These are phyloP conservation scores for Paratrypauchen microcephalus DNA, from an alignment of 2,797 vertebrate species.

Conservation along the genomic window DNA sequence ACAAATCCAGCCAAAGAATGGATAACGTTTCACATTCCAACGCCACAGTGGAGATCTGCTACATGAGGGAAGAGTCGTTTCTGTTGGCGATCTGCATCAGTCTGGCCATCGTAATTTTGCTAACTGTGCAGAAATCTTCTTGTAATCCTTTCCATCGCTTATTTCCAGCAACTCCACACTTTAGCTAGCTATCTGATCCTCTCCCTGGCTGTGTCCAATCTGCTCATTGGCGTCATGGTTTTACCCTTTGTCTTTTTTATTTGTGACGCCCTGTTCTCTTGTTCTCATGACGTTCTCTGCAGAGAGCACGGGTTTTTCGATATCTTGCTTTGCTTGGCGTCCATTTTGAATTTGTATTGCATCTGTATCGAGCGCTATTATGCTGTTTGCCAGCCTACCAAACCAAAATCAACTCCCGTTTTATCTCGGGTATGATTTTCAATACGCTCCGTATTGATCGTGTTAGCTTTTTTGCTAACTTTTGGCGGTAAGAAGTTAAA, in stretches of 20 bases:
- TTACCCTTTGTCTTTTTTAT: slow-evolving; percentile 23
- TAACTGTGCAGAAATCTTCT: slow-evolving; percentile 30
- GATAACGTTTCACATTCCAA: neutral
- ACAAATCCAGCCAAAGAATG: neutral
- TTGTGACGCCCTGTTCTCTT: slow-evolving; percentile 11
- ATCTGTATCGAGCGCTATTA: slow-evolving; percentile 49
- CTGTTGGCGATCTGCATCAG: neutral
- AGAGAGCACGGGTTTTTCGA: slow-evolving; percentile 19
- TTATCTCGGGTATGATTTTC: slow-evolving; percentile 69
- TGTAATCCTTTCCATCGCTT: slow-evolving; percentile 24
- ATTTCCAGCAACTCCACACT: slow-evolving; percentile 33
- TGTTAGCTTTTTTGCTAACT: slow-evolving; percentile 78
- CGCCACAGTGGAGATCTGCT: neutral
- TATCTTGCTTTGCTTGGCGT: slow-evolving; percentile 10
- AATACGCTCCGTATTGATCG: slow-evolving; percentile 67
- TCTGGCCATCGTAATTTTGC: neutral
- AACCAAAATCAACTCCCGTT: slow-evolving; percentile 6
- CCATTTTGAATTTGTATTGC: slow-evolving; percentile 36
- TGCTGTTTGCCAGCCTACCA: slow-evolving; percentile 46
- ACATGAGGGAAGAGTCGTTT: neutral
- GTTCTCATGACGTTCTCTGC: slow-evolving; percentile 9
- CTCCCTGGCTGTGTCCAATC: slow-evolving; percentile 24
- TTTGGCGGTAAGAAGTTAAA: slow-evolving; percentile 74
- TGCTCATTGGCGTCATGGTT: slow-evolving; percentile 2
- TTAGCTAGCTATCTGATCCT: slow-evolving; percentile 28